Evolutionary conservation across 2,888 invertebrate species (phyloP).

Genomic region (Polylopha cassiicola): DNA sequence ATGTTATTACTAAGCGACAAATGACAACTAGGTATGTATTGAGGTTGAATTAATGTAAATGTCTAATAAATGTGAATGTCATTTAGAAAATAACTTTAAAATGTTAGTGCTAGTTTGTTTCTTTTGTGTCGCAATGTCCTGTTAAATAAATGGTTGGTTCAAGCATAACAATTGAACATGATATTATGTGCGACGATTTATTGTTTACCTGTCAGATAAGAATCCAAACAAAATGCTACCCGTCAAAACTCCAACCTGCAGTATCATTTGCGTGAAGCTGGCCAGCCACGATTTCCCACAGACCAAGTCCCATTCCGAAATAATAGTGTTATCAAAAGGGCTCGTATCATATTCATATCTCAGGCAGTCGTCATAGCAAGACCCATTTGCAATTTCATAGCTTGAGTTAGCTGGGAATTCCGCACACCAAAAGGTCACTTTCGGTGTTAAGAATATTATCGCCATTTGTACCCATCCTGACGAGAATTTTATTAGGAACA

Average conservation of each 20-base stretch:
- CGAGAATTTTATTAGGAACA: conserved; percentile 84
- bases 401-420: conserved; percentile 45
- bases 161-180: no score
- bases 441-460: conserved; percentile 84
- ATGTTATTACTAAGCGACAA: conserved; percentile 13
- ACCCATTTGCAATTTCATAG: conserved; percentile 43
- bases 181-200: no score
- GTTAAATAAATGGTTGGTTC: no score
- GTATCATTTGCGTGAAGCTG: conserved; percentile 83
- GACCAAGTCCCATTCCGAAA: conserved; percentile 85
- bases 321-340: conserved; percentile 82
- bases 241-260: conserved; percentile 84
- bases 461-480: conserved; percentile 88
- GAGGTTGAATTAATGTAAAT: no score
- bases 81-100: no score
- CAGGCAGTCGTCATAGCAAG: conserved; percentile 74
- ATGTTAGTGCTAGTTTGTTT: no score
- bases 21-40: no score
- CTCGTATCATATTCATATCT: conserved; percentile 78
- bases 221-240: conserved; percentile 85
- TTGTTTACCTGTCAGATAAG: conserved; percentile 86
- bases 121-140: no score
- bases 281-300: conserved; percentile 81
- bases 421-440: conserved; percentile 71
- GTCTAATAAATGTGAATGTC: no score